A percentile compares a stretch with the other conserved stretches of the same genome.
Evolutionary conservation across 2,797 vertebrate genomes (phyloP).

Genomic region (Lepus oiostolus): DNA sequence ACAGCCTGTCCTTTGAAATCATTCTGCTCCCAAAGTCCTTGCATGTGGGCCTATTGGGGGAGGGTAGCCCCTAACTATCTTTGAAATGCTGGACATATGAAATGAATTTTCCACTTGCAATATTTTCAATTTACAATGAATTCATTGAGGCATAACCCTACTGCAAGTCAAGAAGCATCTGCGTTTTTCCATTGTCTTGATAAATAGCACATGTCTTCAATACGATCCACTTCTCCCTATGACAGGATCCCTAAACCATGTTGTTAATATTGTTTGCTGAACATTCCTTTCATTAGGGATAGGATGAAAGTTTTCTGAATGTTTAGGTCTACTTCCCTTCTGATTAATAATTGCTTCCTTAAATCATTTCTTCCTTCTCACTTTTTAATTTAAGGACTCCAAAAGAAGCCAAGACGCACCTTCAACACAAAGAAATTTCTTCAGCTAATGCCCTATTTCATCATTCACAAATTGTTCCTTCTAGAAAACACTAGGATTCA

Average conservation of each 20-base stretch:
- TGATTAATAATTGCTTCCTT: not conserved
- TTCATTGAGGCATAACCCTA: too few relatives aligned
- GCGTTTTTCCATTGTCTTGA: not conserved
- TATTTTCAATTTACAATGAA: too few relatives aligned
- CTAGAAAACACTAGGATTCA: not conserved
- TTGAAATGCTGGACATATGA: too few relatives aligned
- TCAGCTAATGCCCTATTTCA: not conserved
- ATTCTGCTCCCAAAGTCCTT: not conserved
- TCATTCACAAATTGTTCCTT: not conserved
- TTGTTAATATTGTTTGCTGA: not conserved
- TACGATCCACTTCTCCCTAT: not conserved
- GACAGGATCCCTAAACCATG: not conserved
- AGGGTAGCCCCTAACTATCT: not conserved
- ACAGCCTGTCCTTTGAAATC: not conserved
- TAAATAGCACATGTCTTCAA: too few relatives aligned
- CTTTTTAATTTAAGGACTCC: not conserved
- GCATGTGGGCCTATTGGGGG: not conserved
- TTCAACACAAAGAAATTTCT: not conserved
- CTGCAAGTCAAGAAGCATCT: too few relatives aligned
- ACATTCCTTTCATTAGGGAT: not conserved
- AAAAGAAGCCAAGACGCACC: not conserved
- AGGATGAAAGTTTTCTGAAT: not conserved
- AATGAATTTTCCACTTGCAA: too few relatives aligned
- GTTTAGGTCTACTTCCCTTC: not conserved
- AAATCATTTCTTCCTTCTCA: not conserved